Evolutionary conservation across 2,797 vertebrate species (phyloP).

Genomic region (Spinus pinus): DNA sequence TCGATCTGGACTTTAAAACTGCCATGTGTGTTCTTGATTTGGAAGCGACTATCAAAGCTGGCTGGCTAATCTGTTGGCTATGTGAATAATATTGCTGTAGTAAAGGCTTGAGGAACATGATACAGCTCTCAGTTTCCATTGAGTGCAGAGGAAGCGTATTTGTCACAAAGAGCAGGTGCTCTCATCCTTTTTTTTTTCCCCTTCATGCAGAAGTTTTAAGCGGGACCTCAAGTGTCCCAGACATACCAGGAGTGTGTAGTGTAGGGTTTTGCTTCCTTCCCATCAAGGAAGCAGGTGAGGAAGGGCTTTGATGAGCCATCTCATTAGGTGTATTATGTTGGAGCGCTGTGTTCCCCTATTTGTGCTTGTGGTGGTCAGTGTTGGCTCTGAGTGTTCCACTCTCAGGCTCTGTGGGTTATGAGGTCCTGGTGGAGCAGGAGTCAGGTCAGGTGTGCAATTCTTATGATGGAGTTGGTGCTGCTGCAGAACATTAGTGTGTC

Average conservation of each 20-base stretch:
- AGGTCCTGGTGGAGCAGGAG: not conserved
- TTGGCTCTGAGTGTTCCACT: accelerated
- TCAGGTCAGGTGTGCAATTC: accelerated
- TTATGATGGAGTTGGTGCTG: not conserved
- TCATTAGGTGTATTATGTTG: accelerated
- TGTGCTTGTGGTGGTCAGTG: not conserved
- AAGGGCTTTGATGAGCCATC: not conserved
- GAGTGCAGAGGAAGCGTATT: not conserved
- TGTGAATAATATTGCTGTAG: conserved; percentile 9
- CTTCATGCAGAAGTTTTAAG: not conserved
- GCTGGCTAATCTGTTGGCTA: conserved; percentile 42
- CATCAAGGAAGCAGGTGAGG: not conserved
- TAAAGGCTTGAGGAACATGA: conserved; percentile 27
- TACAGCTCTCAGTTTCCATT: conserved; percentile 31
- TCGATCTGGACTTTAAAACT: conserved; percentile 44
- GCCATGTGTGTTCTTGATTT: conserved; percentile 32
- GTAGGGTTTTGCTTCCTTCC: not conserved
- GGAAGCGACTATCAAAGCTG: not conserved
- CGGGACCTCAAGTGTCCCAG: not conserved
- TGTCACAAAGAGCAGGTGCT: conserved; percentile 41
- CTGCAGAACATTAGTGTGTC: not conserved
- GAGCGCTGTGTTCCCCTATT: accelerated
- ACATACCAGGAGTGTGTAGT: not conserved
- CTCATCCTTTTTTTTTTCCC: accelerated
- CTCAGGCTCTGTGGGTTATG: not conserved